These are phyloP conservation scores for Bombus impatiens DNA, from an alignment of 1,140 invertebrate genomes.

Conservation along the genomic window DNA sequence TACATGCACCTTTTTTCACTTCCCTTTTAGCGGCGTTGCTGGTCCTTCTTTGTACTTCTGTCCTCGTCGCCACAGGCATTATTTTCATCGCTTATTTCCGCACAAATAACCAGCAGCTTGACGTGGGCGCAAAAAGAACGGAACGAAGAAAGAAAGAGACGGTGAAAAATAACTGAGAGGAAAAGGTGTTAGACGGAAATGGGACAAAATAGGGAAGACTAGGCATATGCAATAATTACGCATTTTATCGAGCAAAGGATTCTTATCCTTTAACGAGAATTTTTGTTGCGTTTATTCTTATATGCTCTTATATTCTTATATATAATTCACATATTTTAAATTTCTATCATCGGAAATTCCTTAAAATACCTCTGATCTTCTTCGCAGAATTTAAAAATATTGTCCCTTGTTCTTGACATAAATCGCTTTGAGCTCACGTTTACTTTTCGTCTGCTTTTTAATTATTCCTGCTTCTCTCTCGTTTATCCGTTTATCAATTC, in stretches of 20 bases:
- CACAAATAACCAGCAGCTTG: slow-evolving; percentile 58
- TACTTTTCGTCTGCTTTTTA: not conserved
- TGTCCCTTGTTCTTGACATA: not conserved
- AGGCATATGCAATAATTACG: slow-evolving; percentile 36
- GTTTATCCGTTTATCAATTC: not conserved
- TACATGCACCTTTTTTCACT: slow-evolving; percentile 26
- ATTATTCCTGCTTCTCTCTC: not conserved
- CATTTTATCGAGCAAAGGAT: not conserved
- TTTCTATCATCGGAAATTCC: not conserved
- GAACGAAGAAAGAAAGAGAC: not conserved
- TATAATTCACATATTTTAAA: not conserved
- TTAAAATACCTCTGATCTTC: not conserved
- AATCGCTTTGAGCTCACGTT: not conserved
- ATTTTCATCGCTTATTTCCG: slow-evolving; percentile 62
- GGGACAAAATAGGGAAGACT: not conserved
- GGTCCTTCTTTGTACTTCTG: slow-evolving; percentile 51
- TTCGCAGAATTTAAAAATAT: not conserved
- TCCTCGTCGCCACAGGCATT: slow-evolving; percentile 50
- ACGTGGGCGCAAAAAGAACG: slow-evolving; percentile 20
- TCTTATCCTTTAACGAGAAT: not conserved
- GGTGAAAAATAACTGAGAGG: not conserved
- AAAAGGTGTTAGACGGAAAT: not conserved
- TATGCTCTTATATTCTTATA: no score
- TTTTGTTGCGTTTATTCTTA: not conserved
- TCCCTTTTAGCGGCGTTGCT: slow-evolving; percentile 28